A percentile compares a stretch with the other conserved stretches of the same genome.
These are phyloP conservation scores for Rhopalosiphum padi DNA, from an alignment of 1,140 invertebrate species.

Conservation along the genomic window DNA sequence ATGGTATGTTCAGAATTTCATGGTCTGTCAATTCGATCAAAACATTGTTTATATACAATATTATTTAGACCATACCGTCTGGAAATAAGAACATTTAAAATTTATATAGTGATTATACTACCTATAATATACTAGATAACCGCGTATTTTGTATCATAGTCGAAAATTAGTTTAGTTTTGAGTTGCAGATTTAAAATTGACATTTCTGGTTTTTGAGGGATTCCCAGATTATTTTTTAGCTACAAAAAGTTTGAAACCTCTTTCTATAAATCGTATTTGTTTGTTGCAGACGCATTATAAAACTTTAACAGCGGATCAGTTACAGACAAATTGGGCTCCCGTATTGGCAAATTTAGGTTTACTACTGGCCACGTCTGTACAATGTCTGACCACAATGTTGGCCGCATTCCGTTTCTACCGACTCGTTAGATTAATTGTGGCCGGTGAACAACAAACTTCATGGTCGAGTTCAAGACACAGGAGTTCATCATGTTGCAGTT, in stretches of 20 bases:
- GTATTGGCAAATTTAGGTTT: conserved; percentile 68
- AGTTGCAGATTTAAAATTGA: neutral
- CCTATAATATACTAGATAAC: neutral
- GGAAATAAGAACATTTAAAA: neutral
- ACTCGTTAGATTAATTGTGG: conserved; percentile 67
- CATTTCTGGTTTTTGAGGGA: neutral
- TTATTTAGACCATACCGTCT: neutral
- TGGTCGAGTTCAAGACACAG: conserved; percentile 5
- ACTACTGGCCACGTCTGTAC: conserved; percentile 66
- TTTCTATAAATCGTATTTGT: neutral
- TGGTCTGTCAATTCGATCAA: neutral
- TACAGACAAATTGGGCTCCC: conserved; percentile 65
- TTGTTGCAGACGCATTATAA: conserved; percentile 41
- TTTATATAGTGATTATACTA: neutral
- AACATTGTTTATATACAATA: neutral
- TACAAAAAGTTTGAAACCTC: neutral
- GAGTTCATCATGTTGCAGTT: conserved; percentile 58
- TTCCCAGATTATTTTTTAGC: too few relatives aligned
- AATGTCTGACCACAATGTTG: conserved; percentile 66
- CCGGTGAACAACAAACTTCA: conserved; percentile 59
- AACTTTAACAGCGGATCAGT: conserved; percentile 53
- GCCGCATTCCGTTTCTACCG: conserved; percentile 67
- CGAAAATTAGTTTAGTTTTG: neutral
- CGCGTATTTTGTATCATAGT: neutral
- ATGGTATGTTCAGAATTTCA: neutral